These are phyloP conservation scores for Brachionus manjavacas DNA, from an alignment of 1,140 invertebrate species.

Conservation along the genomic window DNA sequence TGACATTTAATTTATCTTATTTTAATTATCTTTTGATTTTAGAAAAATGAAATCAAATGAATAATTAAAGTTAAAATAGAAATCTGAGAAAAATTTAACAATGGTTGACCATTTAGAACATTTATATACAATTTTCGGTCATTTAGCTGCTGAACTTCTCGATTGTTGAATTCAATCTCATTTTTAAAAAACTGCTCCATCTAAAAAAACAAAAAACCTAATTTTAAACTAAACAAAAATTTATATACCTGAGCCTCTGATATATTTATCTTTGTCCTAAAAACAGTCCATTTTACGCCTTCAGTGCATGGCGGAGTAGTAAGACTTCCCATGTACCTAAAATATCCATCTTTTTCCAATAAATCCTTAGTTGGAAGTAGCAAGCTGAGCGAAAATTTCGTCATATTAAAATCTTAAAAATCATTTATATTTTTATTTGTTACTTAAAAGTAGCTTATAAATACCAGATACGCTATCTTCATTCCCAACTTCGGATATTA, in stretches of 20 bases:
- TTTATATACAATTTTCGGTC: not conserved
- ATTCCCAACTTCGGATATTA: not conserved
- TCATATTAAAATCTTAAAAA: not conserved
- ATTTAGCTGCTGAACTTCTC: conserved; percentile 11
- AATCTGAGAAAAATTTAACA: not conserved
- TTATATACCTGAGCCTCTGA: conserved; percentile 69
- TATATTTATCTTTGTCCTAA: conserved; percentile 69
- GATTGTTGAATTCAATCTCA: conserved; percentile 18
- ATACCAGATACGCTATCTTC: not conserved
- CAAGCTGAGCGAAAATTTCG: not conserved
- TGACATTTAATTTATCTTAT: too few relatives aligned
- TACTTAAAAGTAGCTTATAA: not conserved
- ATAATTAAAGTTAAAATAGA: not conserved
- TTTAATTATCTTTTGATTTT: not conserved
- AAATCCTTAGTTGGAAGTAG: not conserved
- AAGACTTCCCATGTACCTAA: conserved; percentile 76
- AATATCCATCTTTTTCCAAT: conserved; percentile 50
- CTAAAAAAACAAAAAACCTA: not conserved
- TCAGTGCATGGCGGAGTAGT: conserved; percentile 86
- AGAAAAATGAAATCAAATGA: not conserved
- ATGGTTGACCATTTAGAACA: not conserved
- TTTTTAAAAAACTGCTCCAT: conserved; percentile 22
- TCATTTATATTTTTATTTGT: too few relatives aligned
- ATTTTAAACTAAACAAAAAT: not conserved
- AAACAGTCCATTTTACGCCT: conserved; percentile 82